Conservation (phyloP, 2,888 invertebrate genomes). For the Dicroscelio sp. region DNA sequence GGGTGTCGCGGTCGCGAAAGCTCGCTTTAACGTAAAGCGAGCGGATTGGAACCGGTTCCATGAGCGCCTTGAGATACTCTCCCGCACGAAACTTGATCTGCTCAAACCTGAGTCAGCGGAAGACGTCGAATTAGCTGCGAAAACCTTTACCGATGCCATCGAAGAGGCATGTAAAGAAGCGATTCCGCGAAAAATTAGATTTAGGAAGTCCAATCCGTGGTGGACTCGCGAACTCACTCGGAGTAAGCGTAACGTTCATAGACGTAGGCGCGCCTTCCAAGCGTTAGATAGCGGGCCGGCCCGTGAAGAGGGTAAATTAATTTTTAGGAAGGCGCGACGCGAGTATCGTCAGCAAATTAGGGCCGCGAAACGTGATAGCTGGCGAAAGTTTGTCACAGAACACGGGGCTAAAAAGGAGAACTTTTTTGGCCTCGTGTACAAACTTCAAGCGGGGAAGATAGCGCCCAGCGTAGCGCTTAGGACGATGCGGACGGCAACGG, state of each 20-base stretch:
- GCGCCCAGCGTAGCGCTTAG: constrained; percentile 28
- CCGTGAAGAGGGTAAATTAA: neutral
- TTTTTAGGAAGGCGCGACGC: neutral
- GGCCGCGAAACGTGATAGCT: constrained; percentile 28
- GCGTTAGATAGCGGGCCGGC: neutral
- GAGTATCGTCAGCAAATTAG: neutral
- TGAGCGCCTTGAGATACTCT: constrained; percentile 25
- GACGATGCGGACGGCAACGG: constrained; percentile 15
- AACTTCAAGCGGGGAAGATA: constrained; percentile 63
- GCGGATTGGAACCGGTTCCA: constrained; percentile 72
- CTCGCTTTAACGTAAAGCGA: constrained; percentile 53
- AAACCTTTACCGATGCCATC: constrained; percentile 52
- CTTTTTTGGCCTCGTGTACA: constrained; percentile 78
- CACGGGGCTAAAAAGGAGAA: constrained; percentile 58
- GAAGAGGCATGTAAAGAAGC: constrained; percentile 55
- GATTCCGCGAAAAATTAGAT: constrained; percentile 55
- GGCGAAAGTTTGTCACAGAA: constrained; percentile 68
- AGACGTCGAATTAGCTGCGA: constrained; percentile 53
- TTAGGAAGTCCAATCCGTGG: constrained; percentile 80
- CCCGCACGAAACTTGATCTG: constrained; percentile 27
- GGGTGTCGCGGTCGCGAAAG: no score
- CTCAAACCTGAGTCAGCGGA: constrained; percentile 35
- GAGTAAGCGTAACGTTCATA: constrained; percentile 30
- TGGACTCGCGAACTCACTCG: constrained; percentile 73
- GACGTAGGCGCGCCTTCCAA: constrained; percentile 43